A percentile compares a stretch with the other conserved stretches of the same genome.
Conservation (phyloP, 2,888 invertebrate species). For the Flabesymbios commensalis region DNA sequence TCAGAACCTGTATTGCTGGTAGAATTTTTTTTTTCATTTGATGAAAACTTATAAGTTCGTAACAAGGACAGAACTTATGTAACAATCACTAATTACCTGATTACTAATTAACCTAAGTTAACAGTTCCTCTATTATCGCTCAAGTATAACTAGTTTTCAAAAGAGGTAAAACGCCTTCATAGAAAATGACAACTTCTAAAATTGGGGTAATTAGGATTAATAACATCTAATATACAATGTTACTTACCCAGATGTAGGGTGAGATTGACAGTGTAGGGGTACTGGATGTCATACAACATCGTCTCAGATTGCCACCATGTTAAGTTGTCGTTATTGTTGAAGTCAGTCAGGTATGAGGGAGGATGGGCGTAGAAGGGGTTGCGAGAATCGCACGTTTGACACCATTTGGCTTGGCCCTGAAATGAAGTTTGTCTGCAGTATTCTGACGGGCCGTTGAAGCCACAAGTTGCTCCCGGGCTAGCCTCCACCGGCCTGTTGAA, state of each 20-base stretch:
- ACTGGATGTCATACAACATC: constrained; percentile 87
- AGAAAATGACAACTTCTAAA: too few relatives aligned
- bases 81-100: too few relatives aligned
- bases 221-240: too few relatives aligned
- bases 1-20: too few relatives aligned
- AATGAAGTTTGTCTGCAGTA: constrained; percentile 90
- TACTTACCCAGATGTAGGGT: constrained; percentile 80
- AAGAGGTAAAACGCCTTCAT: too few relatives aligned
- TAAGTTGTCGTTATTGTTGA: constrained; percentile 73
- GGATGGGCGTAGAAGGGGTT: constrained; percentile 70
- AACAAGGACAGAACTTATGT: too few relatives aligned
- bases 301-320: constrained; percentile 73
- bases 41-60: too few relatives aligned
- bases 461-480: constrained; percentile 97
- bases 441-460: constrained; percentile 69
- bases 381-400: constrained; percentile 68
- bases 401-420: constrained; percentile 70
- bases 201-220: too few relatives aligned
- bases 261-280: constrained; percentile 89
- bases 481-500: constrained; percentile 86
- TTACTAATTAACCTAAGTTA: too few relatives aligned
- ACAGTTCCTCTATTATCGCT: too few relatives aligned
- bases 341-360: constrained; percentile 82
- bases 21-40: too few relatives aligned
- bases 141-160: too few relatives aligned